Evolutionary conservation across 2,113 vertebrate genomes (phyloP), one percentile per base, ranked within the genome.

Genomic region (Spea bombifrons): DNA sequence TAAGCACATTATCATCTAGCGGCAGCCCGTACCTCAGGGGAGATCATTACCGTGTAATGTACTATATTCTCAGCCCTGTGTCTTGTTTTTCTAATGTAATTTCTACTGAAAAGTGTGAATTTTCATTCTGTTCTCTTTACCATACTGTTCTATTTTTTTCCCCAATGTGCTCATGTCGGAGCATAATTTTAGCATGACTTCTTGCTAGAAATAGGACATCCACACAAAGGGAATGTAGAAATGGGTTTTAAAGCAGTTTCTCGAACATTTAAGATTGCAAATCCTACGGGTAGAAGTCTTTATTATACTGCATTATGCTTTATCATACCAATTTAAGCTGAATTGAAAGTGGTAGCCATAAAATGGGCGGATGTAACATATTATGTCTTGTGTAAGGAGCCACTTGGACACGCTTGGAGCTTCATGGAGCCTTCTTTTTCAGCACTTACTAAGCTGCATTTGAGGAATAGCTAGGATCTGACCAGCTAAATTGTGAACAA

Each of bases 321-420:
- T 50, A 67, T 79, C 63, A 13, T 66, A 66, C 3, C 77, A 57
- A 15, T 66, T 79, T 30, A 79, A 73, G 69, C 70, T 79, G 53
- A 73, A 79, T 66, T 66, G 50, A 66, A 73, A 79, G 70, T 73
- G 77, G 63, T 69, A 79, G 61, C 61, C 77, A 67, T 73, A 57
- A 73, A 73, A 59, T 9, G 75, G 46, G 61, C 48, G 63, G 47
- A 79, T 79, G 70, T 48, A 47, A n/a, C 46, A 50, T 50, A n/a
- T 17, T 16, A 13, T 46, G n/a, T 3, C 44, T 65, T 61, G 4
- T 66, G 49, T 73, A 48, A 55, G 53, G 49, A 4, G 73, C 66
- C 46, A 30, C 30, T 48, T 53, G 64, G 73, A 73, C 61, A 66
- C 53, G 43, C 64, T 63, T 71, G 48, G 67, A 16, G 61, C 45